phyloP scores from a whole-genome alignment of 2,888 invertebrate species.

The Therioaphis trifolii region DNA sequence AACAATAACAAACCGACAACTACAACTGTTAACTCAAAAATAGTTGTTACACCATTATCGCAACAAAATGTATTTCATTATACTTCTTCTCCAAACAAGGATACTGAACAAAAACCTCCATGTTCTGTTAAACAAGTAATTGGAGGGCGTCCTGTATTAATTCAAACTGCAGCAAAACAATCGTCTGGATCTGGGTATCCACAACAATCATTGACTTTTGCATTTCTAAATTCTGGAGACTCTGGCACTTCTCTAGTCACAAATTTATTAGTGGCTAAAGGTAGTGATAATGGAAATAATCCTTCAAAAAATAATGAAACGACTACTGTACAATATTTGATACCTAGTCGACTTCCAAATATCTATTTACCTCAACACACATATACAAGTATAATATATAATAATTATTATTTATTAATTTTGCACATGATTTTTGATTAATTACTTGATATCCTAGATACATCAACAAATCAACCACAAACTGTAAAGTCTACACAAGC shows the following conservation, averaged over 20 bases:
- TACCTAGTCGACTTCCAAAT: slow-evolving; percentile 49
- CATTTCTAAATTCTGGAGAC: slow-evolving; percentile 62
- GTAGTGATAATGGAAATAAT: slow-evolving; percentile 42
- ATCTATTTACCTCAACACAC: slow-evolving; percentile 52
- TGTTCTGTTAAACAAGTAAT: slow-evolving; percentile 57
- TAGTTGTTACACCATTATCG: slow-evolving; percentile 57
- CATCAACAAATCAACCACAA: slow-evolving; percentile 45
- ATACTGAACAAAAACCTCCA: slow-evolving; percentile 53
- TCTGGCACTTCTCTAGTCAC: slow-evolving; percentile 59
- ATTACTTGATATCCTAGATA: slow-evolving; percentile 25
- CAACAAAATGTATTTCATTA: slow-evolving; percentile 58
- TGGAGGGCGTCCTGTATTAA: slow-evolving; percentile 45
- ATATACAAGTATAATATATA: slow-evolving; percentile 28
- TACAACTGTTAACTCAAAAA: slow-evolving; percentile 57
- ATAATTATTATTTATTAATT: background rate
- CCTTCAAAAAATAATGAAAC: slow-evolving; percentile 46
- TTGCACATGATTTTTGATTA: background rate
- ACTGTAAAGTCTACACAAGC: slow-evolving; percentile 36
- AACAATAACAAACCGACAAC: slow-evolving; percentile 55
- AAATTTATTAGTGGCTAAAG: slow-evolving; percentile 48
- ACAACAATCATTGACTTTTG: slow-evolving; percentile 61
- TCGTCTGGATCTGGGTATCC: slow-evolving; percentile 56
- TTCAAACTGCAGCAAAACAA: slow-evolving; percentile 51
- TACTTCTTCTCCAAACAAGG: slow-evolving; percentile 50
- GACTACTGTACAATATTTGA: slow-evolving; percentile 60